Conservation (phyloP, 1,140 invertebrate genomes). For the Neuroterus valhalla region DNA sequence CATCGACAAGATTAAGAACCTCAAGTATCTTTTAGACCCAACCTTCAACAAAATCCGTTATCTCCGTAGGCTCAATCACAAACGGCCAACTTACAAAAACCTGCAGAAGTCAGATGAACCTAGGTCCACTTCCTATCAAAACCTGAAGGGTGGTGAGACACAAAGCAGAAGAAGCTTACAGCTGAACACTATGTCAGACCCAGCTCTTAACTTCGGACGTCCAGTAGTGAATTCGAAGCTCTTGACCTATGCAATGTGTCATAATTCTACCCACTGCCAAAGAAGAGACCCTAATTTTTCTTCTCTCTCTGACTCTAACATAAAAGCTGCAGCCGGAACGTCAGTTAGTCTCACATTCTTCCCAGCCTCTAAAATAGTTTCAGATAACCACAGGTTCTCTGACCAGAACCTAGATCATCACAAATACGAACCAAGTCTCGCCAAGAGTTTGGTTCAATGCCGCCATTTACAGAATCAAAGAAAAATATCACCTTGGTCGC, state of each 20-base stretch:
- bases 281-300: slow-evolving; percentile 59
- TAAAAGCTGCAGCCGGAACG: slow-evolving; percentile 51
- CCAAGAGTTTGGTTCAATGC: slow-evolving; percentile 54
- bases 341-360: slow-evolving; percentile 42
- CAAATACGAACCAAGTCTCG: slow-evolving; percentile 44
- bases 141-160: slow-evolving; percentile 59
- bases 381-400: slow-evolving; percentile 50
- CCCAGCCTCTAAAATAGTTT: not conserved
- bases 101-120: slow-evolving; percentile 55
- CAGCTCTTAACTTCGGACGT: slow-evolving; percentile 57
- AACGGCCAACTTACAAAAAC: slow-evolving; percentile 51
- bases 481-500: slow-evolving; percentile 43
- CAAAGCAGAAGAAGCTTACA: slow-evolving; percentile 51
- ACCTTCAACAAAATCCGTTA: slow-evolving; percentile 70
- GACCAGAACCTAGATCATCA: slow-evolving; percentile 60
- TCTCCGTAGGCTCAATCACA: slow-evolving; percentile 63
- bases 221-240: slow-evolving; percentile 38
- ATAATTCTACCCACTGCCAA: slow-evolving; percentile 38
- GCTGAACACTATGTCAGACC: slow-evolving; percentile 68
- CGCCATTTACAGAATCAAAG: slow-evolving; percentile 56
- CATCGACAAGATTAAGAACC: slow-evolving; percentile 67
- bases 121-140: slow-evolving; percentile 68
- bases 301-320: slow-evolving; percentile 68
- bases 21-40: slow-evolving; percentile 69
- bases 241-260: slow-evolving; percentile 44